Evolutionary conservation across 2,797 vertebrate species (phyloP).

Genomic region (Phoeniculus purpureus): DNA sequence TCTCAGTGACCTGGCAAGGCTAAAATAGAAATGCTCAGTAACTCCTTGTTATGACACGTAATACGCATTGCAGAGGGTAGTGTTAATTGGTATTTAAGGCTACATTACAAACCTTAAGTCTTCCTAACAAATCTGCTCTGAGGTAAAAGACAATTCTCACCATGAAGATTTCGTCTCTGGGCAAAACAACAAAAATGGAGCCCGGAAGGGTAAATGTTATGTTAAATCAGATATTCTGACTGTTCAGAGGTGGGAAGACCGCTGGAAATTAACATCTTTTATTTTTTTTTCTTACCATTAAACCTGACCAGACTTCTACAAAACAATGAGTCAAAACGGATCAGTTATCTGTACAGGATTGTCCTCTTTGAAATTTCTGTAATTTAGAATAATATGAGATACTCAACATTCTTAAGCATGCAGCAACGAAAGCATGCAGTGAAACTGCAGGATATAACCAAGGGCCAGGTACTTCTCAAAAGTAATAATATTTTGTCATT

Average conservation of each 20-base stretch:
- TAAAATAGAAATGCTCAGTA: not conserved
- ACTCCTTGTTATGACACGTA: not conserved
- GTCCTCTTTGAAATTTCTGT: not conserved
- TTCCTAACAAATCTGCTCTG: slow-evolving; percentile 34
- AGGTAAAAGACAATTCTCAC: not conserved
- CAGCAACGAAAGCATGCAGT: not conserved
- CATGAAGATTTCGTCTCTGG: not conserved
- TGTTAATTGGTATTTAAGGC: slow-evolving; percentile 50
- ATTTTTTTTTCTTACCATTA: not conserved
- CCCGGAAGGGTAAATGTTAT: not conserved
- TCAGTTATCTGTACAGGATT: not conserved
- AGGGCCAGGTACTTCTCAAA: not conserved
- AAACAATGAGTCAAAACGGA: not conserved
- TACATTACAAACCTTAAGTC: slow-evolving; percentile 45
- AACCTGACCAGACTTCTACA: not conserved
- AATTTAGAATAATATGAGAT: not conserved
- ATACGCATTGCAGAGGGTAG: not conserved
- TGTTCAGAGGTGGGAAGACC: not conserved
- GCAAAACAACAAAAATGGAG: not conserved
- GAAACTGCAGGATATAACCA: not conserved
- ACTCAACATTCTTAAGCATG: not conserved
- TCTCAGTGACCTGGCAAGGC: not conserved
- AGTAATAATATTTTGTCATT: not conserved
- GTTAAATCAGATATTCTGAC: not conserved
- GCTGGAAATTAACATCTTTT: not conserved